phyloP scores from a whole-genome alignment of 2,797 vertebrate species.

The Syndactyla subalaris region DNA sequence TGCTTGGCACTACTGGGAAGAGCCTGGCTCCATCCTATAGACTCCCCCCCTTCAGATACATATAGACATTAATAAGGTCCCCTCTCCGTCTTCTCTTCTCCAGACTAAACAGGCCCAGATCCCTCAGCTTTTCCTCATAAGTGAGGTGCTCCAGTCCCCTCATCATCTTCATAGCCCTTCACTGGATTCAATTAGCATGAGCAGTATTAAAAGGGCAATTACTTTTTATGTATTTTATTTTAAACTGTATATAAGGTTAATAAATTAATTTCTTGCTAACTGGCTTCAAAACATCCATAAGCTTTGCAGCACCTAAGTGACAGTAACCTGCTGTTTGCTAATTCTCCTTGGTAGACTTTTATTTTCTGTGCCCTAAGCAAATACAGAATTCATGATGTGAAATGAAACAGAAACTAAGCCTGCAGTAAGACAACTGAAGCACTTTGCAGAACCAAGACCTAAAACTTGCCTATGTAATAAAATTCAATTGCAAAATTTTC shows the following conservation, averaged over 20 bases:
- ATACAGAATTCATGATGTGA: background rate
- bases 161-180: rapidly evolving
- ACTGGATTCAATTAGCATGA: background rate
- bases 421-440: background rate
- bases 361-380: background rate
- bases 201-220: background rate
- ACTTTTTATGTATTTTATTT: background rate
- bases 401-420: background rate
- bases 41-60: background rate
- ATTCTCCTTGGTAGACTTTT: background rate
- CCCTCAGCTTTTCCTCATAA: background rate
- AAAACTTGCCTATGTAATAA: background rate
- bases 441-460: background rate
- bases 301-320: background rate
- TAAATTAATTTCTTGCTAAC: background rate
- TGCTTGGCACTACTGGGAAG: background rate
- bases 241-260: background rate
- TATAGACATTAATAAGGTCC: background rate
- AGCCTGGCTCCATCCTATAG: background rate
- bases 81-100: background rate
- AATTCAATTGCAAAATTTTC: background rate
- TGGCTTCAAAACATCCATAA: background rate
- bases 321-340: background rate
- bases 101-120: background rate
- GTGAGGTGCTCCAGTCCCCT: background rate